phyloP scores from a whole-genome alignment of 1,140 invertebrate genomes.

The Mizuhopecten yessoensis region DNA sequence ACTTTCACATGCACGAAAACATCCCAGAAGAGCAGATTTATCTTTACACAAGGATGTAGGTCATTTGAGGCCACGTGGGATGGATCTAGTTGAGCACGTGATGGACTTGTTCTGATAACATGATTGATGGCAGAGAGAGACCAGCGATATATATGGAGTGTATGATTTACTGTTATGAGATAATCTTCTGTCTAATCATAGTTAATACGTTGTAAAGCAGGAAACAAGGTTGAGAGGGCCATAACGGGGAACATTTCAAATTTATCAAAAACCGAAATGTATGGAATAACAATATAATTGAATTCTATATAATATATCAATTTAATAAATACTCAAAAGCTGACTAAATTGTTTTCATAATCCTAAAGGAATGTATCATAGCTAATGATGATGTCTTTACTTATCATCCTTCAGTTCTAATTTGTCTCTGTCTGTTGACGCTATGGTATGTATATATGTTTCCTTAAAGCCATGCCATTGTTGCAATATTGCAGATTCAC shows the following conservation, averaged over 20 bases:
- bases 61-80: neutral
- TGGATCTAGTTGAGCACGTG: neutral
- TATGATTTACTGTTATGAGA: conserved; percentile 21
- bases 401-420: neutral
- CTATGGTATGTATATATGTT: neutral
- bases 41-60: conserved; percentile 6
- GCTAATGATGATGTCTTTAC: neutral
- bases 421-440: neutral
- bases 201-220: neutral
- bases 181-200: neutral
- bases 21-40: neutral
- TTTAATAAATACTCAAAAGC: neutral
- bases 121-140: neutral
- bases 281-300: conserved; percentile 14
- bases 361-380: neutral
- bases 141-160: neutral
- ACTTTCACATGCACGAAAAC: neutral
- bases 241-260: neutral
- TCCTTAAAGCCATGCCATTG: neutral
- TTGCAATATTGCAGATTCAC: neutral
- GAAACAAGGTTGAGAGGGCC: neutral
- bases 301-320: neutral
- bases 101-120: neutral
- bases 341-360: neutral
- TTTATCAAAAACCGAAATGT: neutral